Percentiles rank a stretch among this genome's conserved stretches.
These are phyloP conservation scores for Panopea generosa DNA, from an alignment of 2,888 invertebrate genomes.

Conservation along the genomic window DNA sequence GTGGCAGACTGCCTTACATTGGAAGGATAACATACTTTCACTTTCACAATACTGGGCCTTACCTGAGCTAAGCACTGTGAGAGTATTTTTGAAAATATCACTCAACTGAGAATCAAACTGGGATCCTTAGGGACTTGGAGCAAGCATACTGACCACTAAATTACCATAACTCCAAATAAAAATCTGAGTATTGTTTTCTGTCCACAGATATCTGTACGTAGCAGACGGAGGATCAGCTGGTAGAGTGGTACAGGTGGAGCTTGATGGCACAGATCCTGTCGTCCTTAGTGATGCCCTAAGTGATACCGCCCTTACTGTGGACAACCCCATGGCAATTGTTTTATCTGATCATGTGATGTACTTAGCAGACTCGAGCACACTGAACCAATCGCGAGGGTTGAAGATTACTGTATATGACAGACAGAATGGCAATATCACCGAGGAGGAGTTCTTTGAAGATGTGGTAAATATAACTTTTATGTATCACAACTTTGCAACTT, in stretches of 20 bases:
- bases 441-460: not conserved
- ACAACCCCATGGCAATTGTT: constrained; percentile 75
- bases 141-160: too few relatives aligned
- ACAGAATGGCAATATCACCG: not conserved
- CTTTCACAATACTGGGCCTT: too few relatives aligned
- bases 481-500: too few relatives aligned
- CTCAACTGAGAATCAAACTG: too few relatives aligned
- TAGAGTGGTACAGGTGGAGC: constrained; percentile 66
- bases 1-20: too few relatives aligned
- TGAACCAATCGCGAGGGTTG: not conserved
- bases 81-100: too few relatives aligned
- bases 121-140: too few relatives aligned
- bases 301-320: constrained; percentile 47
- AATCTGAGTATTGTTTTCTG: too few relatives aligned
- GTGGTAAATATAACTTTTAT: too few relatives aligned
- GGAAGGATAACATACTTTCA: too few relatives aligned
- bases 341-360: constrained; percentile 66
- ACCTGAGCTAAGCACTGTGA: too few relatives aligned
- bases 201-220: constrained; percentile 75
- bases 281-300: constrained; percentile 4
- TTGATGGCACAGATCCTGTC: constrained; percentile 73
- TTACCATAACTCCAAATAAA: too few relatives aligned
- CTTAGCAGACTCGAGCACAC: constrained; percentile 47
- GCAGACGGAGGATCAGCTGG: constrained; percentile 76
- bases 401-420: not conserved